phyloP scores from a whole-genome alignment of 2,888 invertebrate genomes.

The Meiosimyza decipiens region DNA sequence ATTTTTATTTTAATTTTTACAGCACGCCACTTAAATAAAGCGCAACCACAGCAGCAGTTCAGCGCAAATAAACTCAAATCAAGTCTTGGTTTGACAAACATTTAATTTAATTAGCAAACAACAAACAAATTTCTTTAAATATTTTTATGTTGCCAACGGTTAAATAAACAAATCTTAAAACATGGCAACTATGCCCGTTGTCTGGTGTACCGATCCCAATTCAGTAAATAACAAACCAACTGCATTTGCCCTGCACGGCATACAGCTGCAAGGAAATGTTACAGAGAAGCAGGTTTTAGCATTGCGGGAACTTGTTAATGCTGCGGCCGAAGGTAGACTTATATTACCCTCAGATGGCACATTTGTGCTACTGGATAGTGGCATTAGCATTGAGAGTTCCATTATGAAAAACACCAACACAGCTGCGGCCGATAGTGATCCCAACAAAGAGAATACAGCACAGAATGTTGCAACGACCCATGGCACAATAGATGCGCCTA shows the following conservation, averaged over 20 bases:
- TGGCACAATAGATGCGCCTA: conserved; percentile 30
- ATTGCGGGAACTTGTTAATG: conserved; percentile 64
- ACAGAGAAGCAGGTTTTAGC: conserved; percentile 66
- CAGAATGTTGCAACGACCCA: conserved; percentile 31
- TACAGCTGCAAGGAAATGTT: conserved; percentile 67
- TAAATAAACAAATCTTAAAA: conserved; percentile 4
- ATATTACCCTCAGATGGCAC: conserved; percentile 67
- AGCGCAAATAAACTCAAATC: too few species aligned
- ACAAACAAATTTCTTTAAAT: not conserved
- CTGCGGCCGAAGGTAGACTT: conserved; percentile 66
- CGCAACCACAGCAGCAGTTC: too few species aligned
- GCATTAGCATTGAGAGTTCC: conserved; percentile 66
- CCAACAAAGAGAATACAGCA: conserved; percentile 44
- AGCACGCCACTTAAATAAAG: not conserved
- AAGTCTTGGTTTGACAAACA: conserved; percentile 33
- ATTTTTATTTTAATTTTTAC: conserved; percentile 28
- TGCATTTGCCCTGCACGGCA: conserved; percentile 67
- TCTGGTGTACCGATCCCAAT: conserved; percentile 68
- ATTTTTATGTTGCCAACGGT: not conserved
- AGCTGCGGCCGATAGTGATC: conserved; percentile 13
- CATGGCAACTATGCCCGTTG: conserved; percentile 67
- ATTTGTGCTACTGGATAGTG: conserved; percentile 65
- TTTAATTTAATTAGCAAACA: conserved; percentile 14
- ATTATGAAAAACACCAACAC: conserved; percentile 50
- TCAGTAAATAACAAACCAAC: conserved; percentile 67